These are phyloP conservation scores for Eudyptes chrysolophus DNA, from an alignment of 2,113 vertebrate species.

Conservation along the genomic window DNA sequence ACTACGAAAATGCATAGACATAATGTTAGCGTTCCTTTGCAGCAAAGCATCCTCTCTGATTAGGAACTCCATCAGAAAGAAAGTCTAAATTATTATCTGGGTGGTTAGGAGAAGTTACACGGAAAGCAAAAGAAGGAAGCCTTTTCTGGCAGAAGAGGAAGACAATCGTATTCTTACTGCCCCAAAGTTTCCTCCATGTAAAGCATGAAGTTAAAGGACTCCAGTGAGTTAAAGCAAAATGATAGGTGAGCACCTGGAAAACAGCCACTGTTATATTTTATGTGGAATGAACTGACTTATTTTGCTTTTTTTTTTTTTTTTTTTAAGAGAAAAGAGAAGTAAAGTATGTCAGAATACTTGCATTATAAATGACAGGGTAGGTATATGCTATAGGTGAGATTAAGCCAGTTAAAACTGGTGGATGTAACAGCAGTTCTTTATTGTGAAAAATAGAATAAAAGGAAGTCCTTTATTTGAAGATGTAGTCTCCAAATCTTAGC, in stretches of 20 bases:
- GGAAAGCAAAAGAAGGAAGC: not conserved
- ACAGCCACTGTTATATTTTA: not conserved
- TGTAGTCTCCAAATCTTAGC: not conserved
- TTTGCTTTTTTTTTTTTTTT: not conserved
- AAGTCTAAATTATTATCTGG: not conserved
- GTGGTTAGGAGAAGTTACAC: not conserved
- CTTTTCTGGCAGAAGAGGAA: not conserved
- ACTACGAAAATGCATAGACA: not conserved
- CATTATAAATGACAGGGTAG: not conserved
- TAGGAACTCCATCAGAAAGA: not conserved
- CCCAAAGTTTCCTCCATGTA: not conserved
- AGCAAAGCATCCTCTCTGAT: not conserved
- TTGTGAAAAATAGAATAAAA: not conserved
- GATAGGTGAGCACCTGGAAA: not conserved
- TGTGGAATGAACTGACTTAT: not conserved
- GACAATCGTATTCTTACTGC: not conserved
- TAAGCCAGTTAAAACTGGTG: not conserved
- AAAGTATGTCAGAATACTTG: not conserved
- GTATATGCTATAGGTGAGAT: not conserved
- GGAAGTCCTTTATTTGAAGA: not conserved
- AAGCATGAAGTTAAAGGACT: not conserved
- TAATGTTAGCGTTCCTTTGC: not conserved
- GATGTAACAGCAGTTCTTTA: not conserved
- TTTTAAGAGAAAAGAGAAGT: not conserved
- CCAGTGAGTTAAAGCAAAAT: not conserved